phyloP scores from a whole-genome alignment of 2,888 invertebrate genomes.

The Troilus luridus region DNA sequence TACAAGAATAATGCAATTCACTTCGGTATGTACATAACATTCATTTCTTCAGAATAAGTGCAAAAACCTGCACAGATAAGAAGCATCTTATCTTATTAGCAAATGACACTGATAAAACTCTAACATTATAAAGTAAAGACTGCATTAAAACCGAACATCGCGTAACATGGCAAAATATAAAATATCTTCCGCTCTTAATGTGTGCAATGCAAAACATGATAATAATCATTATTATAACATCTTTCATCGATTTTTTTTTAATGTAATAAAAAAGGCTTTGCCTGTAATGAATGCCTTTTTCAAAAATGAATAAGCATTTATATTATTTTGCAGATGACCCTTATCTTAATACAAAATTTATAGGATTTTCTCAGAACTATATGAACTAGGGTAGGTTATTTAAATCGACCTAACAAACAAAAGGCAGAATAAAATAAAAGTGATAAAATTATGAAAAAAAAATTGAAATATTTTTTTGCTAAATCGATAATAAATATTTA shows the following conservation, averaged over 20 bases:
- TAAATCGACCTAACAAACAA: background rate
- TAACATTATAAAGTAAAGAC: background rate
- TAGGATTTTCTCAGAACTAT: background rate
- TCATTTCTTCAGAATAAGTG: background rate
- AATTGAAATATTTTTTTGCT: background rate
- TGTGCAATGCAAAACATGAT: background rate
- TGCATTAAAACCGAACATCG: background rate
- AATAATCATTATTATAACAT: background rate
- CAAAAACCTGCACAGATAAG: background rate
- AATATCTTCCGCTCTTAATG: background rate
- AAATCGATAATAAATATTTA: background rate
- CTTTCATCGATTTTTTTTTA: background rate
- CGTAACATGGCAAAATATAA: background rate
- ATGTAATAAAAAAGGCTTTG: background rate
- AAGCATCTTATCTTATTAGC: too few relatives aligned
- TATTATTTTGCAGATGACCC: background rate
- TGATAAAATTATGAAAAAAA: background rate
- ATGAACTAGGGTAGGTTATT: background rate
- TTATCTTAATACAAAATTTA: background rate
- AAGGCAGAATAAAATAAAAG: background rate
- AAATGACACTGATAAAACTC: background rate
- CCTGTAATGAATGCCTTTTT: background rate
- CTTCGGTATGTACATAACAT: constrained; percentile 38
- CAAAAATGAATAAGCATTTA: background rate
- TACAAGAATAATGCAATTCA: constrained; percentile 43